Base-by-base conservation (phyloP, 2,797 vertebrate genomes). In the Enteromius radiatus region DNA sequence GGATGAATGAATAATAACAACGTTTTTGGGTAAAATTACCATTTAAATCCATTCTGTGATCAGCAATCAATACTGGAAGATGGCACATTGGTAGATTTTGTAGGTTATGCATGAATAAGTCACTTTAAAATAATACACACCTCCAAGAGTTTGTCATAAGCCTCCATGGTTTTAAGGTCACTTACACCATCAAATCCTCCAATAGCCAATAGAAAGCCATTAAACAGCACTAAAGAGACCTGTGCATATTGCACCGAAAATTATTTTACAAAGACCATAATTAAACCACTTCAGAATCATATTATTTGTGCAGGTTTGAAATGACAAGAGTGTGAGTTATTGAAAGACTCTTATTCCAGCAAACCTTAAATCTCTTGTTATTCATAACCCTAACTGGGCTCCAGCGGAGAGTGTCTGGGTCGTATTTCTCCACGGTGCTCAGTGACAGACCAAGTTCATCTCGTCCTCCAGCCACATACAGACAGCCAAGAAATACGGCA, bases 121-220 rank as follows among this genome's bases (percentile, higher is more conserved):
- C n/a, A 33, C 2, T 36, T 7, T 79, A 6, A 82, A 54, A 49
- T 54, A 74, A 61, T 77, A 83, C 63, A 78, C 5, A 89, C 89
- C 87, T 90, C 88, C 90, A 90, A 19, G 67, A 80, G 45, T 90
- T 90, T 64, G 80, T 91, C 84, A 67, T 89, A 91, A 0, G 83
- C 85, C 76, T 92, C 88, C 69, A 90, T 86, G 0, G 89, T 89
- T 82, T 88, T 89, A 38, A 90, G 83, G 11, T 91, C 76, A 17
- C 88, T 82, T 5, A 89, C 49, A 7, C 89, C 90, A 49, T 91
- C 90, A 54, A 36, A 87, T 28, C 90, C 90, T 21, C 91, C 90
- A 0, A 90, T 61, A 47, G 90, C 88, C 81, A 91, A 49, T 21
- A 89, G 85, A 28, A 81, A 76, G 19, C 84, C 88, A 67, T 89